A percentile compares a stretch with the other conserved stretches of the same genome.
These are phyloP conservation scores for Drosophila lacicola DNA, from an alignment of 2,888 invertebrate species.

Conservation along the genomic window DNA sequence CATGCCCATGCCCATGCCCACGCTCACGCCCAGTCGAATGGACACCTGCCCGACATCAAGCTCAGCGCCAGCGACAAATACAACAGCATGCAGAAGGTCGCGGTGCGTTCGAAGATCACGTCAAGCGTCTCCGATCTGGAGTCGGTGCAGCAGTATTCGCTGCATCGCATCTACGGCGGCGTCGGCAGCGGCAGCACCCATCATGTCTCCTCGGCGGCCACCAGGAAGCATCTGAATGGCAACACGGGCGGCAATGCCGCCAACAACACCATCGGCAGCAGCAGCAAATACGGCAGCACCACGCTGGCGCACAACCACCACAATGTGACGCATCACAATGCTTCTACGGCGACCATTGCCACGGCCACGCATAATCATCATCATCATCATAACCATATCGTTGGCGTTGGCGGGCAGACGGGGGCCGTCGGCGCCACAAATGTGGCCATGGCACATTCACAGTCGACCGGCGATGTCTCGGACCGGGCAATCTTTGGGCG, in stretches of 20 bases:
- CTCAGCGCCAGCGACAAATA: conserved; percentile 84
- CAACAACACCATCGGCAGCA: conserved; percentile 32
- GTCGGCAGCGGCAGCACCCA: conserved; percentile 73
- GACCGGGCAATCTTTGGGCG: conserved; percentile 87
- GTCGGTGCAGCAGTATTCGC: conserved; percentile 84
- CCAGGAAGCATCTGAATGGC: conserved; percentile 81
- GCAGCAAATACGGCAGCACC: conserved; percentile 81
- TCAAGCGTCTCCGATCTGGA: conserved; percentile 85
- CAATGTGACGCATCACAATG: conserved; percentile 80
- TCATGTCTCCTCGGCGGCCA: conserved; percentile 80
- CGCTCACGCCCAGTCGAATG: conserved; percentile 79
- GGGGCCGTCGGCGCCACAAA: conserved; percentile 48
- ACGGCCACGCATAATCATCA: conserved; percentile 80
- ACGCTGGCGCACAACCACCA: conserved; percentile 78
- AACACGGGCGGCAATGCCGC: conserved; percentile 37
- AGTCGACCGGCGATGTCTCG: conserved; percentile 88
- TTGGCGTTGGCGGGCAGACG: conserved; percentile 7
- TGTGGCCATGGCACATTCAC: conserved; percentile 87
- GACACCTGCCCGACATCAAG: conserved; percentile 85
- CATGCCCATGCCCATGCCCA: conserved; percentile 59
- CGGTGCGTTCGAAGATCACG: conserved; percentile 84
- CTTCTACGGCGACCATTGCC: conserved; percentile 72
- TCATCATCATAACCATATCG: conserved; percentile 64
- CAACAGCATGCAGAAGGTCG: conserved; percentile 84
- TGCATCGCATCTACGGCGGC: conserved; percentile 84